Base-by-base conservation (phyloP, 2,888 invertebrate genomes). In the Apamea sordens region DNA sequence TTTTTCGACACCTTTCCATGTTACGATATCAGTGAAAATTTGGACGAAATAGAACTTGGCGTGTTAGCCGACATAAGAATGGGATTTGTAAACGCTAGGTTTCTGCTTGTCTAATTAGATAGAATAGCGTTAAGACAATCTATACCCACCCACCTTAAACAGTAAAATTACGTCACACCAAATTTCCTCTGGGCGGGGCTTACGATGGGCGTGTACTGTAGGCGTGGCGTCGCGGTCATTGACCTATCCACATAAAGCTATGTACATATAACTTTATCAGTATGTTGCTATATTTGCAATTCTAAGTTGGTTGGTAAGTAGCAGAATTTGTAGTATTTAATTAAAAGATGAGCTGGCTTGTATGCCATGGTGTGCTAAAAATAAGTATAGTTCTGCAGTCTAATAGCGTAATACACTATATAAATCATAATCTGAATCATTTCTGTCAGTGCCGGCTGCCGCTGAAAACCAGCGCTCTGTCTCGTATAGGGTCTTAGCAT, bases 201-300 rank as follows among this genome's bases (percentile, higher is more conserved):
- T 81, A 5, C 41, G 61, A 80, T 93, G 85, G 96, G 95, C 95
- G 96, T 94, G 94, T 80, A 76, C 32, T 8, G 68, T 82, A 89
- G 96, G 96, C 95, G 96, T 95, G 96, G 94, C 90, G 24, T 82
- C 2, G 61, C 88, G 96, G 95, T 93, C 95, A 91, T 84, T 94
- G 95, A 95, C 92, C 88, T 86, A 89, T 88, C 88, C 82, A 87
- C 89, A 89, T 86, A 91, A 83, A 88, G 87, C 86, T 86, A 89
- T 82, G 86, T 90, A 77, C 89, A 92, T 90, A 92, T 91, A 73
- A 47, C 47, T 44, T 80, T 84, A 84, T 77, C 85, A 88, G 90
- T 92, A 91, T 90, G 90, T 89, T 84, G 79, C 77, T 90, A 87
- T 89, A 95, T 95, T 95, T 93, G 95, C 94, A 95, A 95, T 95